A percentile compares a stretch with the other conserved stretches of the same genome.
phyloP scores from a whole-genome alignment of 2,888 invertebrate species.

The Gymnosoma rotundatum region DNA sequence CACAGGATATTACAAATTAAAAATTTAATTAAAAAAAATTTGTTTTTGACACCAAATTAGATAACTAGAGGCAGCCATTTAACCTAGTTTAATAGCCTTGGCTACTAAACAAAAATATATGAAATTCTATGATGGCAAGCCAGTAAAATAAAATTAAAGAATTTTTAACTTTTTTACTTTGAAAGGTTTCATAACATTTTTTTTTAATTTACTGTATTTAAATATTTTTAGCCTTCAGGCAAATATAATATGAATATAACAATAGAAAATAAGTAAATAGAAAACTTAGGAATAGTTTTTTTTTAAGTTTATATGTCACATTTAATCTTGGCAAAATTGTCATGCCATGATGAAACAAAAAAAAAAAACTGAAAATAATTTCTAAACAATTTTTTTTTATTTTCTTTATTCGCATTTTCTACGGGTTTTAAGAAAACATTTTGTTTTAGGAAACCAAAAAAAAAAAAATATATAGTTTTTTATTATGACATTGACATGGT shows the following conservation, averaged over 20 bases:
- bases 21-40: slow-evolving; percentile 47
- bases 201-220: background rate
- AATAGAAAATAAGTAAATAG: too few species aligned
- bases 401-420: too few species aligned
- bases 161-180: background rate
- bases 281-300: background rate
- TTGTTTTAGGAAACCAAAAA: too few species aligned
- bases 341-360: slow-evolving; percentile 13
- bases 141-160: background rate
- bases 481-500: too few species aligned
- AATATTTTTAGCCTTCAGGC: background rate
- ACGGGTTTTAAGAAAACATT: too few species aligned
- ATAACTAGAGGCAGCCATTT: slow-evolving; percentile 5
- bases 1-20: slow-evolving; percentile 55
- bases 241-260: background rate
- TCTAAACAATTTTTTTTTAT: too few species aligned
- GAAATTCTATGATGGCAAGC: background rate
- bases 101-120: background rate
- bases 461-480: too few species aligned
- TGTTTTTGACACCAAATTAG: slow-evolving; percentile 16
- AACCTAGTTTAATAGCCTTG: slow-evolving; percentile 8
- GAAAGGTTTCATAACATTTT: background rate
- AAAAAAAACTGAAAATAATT: too few species aligned
- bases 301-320: slow-evolving; percentile 51
- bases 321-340: slow-evolving; percentile 39